Conservation (phyloP, 1,140 invertebrate genomes). For the Camponotus floridanus region DNA sequence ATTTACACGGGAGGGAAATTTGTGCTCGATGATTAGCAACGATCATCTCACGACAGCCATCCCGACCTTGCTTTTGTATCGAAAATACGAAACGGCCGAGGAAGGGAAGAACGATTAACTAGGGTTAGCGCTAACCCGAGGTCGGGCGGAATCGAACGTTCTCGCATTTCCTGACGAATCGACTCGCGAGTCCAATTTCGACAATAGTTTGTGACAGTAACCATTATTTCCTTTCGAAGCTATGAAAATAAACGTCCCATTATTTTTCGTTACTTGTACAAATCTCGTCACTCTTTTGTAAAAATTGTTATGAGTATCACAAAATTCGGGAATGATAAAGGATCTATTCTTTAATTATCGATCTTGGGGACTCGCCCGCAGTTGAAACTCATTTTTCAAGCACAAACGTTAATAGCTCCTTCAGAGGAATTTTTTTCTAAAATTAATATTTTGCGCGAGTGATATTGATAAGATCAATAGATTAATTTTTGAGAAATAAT, state of each 20-base stretch:
- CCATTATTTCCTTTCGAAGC: not conserved
- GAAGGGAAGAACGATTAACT: slow-evolving; percentile 9
- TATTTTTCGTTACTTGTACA: not conserved
- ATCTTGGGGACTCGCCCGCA: too few relatives aligned
- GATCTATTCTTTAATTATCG: not conserved
- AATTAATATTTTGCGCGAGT: not conserved
- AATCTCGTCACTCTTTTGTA: slow-evolving; percentile 4
- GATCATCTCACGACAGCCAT: not conserved
- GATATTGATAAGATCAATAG: not conserved
- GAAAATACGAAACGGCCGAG: not conserved
- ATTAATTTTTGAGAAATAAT: not conserved
- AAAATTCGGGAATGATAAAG: not conserved
- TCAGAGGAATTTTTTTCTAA: not conserved
- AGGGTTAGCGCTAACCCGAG: slow-evolving; percentile 44
- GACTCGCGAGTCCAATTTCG: not conserved
- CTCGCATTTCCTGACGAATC: slow-evolving; percentile 22
- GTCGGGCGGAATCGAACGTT: slow-evolving; percentile 47
- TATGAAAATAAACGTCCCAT: not conserved
- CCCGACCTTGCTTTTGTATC: not conserved
- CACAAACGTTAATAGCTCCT: too few relatives aligned
- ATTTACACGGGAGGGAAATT: slow-evolving; percentile 15
- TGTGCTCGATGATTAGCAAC: not conserved
- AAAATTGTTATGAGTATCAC: not conserved
- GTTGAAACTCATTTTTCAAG: not conserved
- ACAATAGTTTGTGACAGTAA: not conserved